Evolutionary conservation across 64 coral and sea anemone species (phyloP), one percentile per base, ranked within the genome.

Genomic region (Stylophora pistillata): DNA sequence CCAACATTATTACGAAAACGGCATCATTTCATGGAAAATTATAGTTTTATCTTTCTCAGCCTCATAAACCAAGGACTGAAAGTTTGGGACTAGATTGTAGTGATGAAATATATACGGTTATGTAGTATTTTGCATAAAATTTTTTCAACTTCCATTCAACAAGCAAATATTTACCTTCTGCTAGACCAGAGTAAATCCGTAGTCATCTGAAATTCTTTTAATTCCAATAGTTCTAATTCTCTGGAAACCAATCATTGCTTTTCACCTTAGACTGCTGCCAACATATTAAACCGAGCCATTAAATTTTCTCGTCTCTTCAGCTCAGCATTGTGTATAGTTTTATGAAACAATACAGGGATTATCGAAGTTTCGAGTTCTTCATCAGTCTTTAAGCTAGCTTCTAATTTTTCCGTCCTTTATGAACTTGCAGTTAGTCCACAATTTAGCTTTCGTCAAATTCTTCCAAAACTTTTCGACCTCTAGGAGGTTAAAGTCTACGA

Each of bases 51-150:
- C 37, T 47, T 47, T 47, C 37, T 47, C 37, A 47, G 37, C 23
- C 13, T 25, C 9, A n/a, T 28, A 68, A 68, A 68, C 64, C 64
- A 9, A 68, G 10, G 23, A 68, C 6, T 68, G 7, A 68, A 68
- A 23, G n/a, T 11, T 26, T 26, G 9, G n/a, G 25, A 81, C 56
- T 47, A 17, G 12, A 18, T 53, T 66, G 9, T 13, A 33, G 59
- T 1, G 1, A 34, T 21, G 0, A 20, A 63, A 25, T 64, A 60
- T 65, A 66, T 15, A 30, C 1, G 58, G 14, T 66, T 23, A n/a
- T n/a, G n/a, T n/a, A n/a, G n/a, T n/a, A n/a, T 78, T 78, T 56
- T 56, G 52, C n/a, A 57, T 78, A 56, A 78, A 78, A 78, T 55
- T 28, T 29, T 78, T 78, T 53, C 13, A 73, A 53, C 32, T 37